A percentile compares a stretch with the other conserved stretches of the same genome.
These are phyloP conservation scores for Phainopepla nitens DNA, from an alignment of 2,113 vertebrate species.

Conservation along the genomic window DNA sequence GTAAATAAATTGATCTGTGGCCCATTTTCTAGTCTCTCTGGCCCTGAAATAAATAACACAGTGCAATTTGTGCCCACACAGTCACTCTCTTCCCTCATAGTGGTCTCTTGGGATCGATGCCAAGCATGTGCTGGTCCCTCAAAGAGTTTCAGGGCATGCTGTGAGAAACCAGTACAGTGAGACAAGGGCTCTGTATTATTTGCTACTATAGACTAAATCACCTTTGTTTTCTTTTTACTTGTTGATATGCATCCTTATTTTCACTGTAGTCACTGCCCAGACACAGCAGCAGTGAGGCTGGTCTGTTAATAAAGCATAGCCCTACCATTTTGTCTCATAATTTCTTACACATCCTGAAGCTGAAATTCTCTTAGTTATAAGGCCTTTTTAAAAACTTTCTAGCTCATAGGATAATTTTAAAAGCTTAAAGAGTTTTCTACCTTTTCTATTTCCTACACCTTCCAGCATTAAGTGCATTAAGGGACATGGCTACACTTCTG, in stretches of 20 bases:
- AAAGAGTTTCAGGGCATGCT: background rate
- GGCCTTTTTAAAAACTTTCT: too few species aligned
- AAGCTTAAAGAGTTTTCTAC: too few species aligned
- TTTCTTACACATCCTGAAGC: too few species aligned
- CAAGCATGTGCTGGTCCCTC: background rate
- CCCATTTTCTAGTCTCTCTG: background rate
- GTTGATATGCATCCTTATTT: background rate
- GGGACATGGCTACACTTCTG: background rate
- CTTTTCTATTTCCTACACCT: too few species aligned
- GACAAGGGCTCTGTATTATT: background rate
- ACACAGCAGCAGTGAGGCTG: background rate
- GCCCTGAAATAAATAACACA: background rate
- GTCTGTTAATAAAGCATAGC: too few species aligned
- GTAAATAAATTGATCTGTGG: background rate
- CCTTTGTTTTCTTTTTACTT: background rate
- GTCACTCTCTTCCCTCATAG: background rate
- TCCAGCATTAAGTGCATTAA: background rate
- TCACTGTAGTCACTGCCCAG: background rate
- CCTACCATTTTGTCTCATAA: too few species aligned
- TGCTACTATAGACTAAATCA: background rate
- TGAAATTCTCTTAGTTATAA: too few species aligned
- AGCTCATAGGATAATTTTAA: too few species aligned
- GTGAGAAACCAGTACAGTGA: background rate
- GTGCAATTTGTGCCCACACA: background rate
- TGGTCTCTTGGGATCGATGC: background rate